phyloP scores from a whole-genome alignment of 1,140 invertebrate species.

The Lineus longissimus region DNA sequence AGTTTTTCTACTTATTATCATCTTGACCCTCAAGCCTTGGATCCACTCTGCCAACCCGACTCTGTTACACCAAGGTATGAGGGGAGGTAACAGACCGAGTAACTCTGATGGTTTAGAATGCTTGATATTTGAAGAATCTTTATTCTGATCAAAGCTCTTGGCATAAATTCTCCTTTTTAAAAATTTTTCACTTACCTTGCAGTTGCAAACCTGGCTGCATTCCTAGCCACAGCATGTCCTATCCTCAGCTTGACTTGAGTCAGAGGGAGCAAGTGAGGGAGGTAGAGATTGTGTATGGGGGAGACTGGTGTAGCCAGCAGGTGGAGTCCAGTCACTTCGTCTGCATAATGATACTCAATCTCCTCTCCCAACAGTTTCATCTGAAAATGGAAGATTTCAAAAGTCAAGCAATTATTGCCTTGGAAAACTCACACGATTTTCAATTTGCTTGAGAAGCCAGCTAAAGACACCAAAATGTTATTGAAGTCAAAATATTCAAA shows the following conservation, averaged over 20 bases:
- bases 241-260: constrained; percentile 46
- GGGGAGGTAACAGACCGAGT: no score
- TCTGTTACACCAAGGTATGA: no score
- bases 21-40: no score
- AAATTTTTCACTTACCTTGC: constrained; percentile 24
- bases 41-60: no score
- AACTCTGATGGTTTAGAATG: no score
- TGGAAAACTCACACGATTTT: not conserved
- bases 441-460: no score
- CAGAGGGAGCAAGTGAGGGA: constrained; percentile 35
- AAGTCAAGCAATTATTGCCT: not conserved
- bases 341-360: constrained; percentile 37
- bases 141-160: no score
- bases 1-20: no score
- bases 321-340: constrained; percentile 22
- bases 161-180: no score
- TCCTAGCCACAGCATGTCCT: constrained; percentile 43
- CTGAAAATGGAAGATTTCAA: constrained; percentile 22
- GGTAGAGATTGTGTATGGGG: constrained; percentile 46
- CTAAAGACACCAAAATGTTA: no score
- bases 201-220: constrained; percentile 31
- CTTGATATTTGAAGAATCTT: no score
- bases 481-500: no score
- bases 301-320: constrained; percentile 28
- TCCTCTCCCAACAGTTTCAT: constrained; percentile 44